These are phyloP conservation scores for Neodiprion pinetum DNA, from an alignment of 1,140 invertebrate genomes.

Conservation along the genomic window DNA sequence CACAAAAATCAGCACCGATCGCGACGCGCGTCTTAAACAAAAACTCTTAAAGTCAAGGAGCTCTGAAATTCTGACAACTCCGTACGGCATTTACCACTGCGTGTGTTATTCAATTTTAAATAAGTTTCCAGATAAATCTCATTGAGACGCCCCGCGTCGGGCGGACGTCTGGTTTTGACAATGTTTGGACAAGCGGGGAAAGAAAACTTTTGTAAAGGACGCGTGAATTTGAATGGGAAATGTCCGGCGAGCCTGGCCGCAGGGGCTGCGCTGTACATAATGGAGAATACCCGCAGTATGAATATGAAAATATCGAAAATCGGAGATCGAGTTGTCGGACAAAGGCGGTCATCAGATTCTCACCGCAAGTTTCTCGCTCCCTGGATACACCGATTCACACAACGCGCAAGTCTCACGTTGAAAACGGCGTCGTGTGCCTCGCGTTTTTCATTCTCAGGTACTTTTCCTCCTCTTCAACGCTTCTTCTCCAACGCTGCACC, in stretches of 20 bases:
- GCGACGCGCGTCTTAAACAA: too few species aligned
- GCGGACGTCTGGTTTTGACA: constrained; percentile 56
- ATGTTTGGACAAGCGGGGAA: constrained; percentile 53
- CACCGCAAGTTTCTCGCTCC: too few species aligned
- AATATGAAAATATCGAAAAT: constrained; percentile 40
- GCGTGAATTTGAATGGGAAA: constrained; percentile 52
- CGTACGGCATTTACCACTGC: too few species aligned
- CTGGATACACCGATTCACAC: too few species aligned
- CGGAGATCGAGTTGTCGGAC: neutral
- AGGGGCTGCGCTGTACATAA: constrained; percentile 46
- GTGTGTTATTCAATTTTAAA: constrained; percentile 17
- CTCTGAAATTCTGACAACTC: too few species aligned
- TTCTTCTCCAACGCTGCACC: too few species aligned
- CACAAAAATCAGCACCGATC: too few species aligned
- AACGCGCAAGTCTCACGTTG: too few species aligned
- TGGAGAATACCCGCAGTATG: constrained; percentile 43
- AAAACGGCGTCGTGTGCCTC: too few species aligned
- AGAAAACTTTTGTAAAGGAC: constrained; percentile 54
- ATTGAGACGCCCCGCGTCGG: constrained; percentile 20
- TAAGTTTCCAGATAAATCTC: constrained; percentile 29
- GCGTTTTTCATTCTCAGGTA: too few species aligned
- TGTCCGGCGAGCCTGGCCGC: constrained; percentile 27
- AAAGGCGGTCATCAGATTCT: neutral
- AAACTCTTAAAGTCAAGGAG: too few species aligned
- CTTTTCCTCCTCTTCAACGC: too few species aligned